Conservation (phyloP, 2,888 invertebrate species). For the Spatulosminthurus flaviceps region DNA sequence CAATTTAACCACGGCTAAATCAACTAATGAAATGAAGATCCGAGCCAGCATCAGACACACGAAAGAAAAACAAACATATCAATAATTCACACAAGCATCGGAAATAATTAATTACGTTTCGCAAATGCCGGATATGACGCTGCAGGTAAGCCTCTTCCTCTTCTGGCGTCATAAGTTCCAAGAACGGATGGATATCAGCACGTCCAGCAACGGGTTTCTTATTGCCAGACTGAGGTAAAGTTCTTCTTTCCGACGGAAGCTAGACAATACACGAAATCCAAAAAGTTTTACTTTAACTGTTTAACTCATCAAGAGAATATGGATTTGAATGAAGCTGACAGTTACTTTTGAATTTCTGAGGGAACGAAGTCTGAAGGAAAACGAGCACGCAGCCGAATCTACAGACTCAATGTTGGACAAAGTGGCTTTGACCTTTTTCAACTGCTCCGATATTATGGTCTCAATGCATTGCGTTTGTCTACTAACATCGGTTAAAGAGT, state of each 20-base stretch:
- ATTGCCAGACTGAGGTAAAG: background rate
- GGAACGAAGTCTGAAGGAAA: constrained; percentile 79
- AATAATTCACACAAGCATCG: no score
- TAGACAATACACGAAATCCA: no score
- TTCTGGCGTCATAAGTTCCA: constrained; percentile 62
- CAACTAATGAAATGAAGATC: no score
- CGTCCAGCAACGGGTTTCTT: background rate
- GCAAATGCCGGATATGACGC: constrained; percentile 58
- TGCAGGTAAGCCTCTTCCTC: constrained; percentile 63
- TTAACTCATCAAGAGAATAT: background rate
- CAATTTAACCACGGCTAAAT: no score
- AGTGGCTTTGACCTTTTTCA: constrained; percentile 83
- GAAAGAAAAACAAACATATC: no score
- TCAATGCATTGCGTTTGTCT: constrained; percentile 90
- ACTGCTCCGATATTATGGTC: constrained; percentile 86
- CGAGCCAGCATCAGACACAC: no score
- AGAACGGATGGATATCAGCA: constrained; percentile 35
- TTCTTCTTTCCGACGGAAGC: constrained; percentile 31
- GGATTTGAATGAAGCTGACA: background rate
- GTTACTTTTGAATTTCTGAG: constrained; percentile 77
- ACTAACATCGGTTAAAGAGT: constrained; percentile 88
- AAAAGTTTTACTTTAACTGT: no score
- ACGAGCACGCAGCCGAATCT: constrained; percentile 87
- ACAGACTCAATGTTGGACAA: constrained; percentile 89
- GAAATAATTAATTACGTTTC: constrained; percentile 55